Base-by-base conservation (phyloP, 2,888 invertebrate species). In the Corbicula japonica region DNA sequence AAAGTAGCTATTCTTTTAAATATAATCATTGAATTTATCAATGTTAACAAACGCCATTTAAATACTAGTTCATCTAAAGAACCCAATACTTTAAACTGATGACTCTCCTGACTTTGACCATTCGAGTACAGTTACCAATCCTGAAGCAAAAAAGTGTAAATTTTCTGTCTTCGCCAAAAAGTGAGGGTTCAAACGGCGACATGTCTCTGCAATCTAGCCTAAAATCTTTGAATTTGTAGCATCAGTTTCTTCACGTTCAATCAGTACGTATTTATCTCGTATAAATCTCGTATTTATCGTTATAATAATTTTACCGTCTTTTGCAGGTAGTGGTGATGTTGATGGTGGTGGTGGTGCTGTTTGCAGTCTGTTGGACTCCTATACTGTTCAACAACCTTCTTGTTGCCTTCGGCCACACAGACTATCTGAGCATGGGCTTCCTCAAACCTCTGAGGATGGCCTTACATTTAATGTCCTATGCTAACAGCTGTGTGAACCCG, bases 401-500 rank as follows among this genome's bases (percentile, higher is more conserved):
- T 26, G 95, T 95, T 1, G 95, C 96, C 0, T 95, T 95, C 88
- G 94, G 94, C 0, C 89, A 95, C 21, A 88, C 96, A 28, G 50
- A 94, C 2, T 91, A 93, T 21, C 89, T 94, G 34, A 94, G 95
- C 84, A 94, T 94, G 28, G 95, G 95, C 5, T 89, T 92, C 28
- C 91, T 95, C 72, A 96, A 95, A 87, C 95, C 95, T 78, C 94
- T 96, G 93, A 94, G 95, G 44, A 95, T 95, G 56, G 94, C 95
- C 10, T 96, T 96, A 89, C 95, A 95, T 80, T 92, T 96, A 30
- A 94, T 96, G 95, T 95, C 96, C 0, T 96, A 96, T 92, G 95
- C 95, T 90, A 96, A 96, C 94, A 96, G 96, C 90, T 96, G 96
- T 92, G 95, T 96, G 86, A 96, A 96, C 92, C 96, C 96, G 2